A percentile compares a stretch with the other conserved stretches of the same genome.
phyloP scores from a whole-genome alignment of 2,113 vertebrate species.

The Psittacara wagleri region DNA sequence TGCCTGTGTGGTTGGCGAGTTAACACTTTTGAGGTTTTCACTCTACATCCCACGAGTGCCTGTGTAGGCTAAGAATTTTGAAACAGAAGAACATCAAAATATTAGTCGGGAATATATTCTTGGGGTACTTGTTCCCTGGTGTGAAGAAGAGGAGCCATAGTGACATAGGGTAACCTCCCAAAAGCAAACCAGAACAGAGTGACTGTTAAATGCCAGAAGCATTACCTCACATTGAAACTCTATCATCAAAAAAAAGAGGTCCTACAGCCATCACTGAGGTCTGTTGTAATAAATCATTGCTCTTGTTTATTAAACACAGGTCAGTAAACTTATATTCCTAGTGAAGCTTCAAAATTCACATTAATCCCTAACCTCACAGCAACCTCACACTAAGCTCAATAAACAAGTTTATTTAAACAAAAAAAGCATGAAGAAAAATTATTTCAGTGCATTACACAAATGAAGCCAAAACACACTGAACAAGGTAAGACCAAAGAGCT shows the following conservation, averaged over 20 bases:
- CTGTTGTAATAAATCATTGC: constrained; percentile 49
- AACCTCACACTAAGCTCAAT: background rate
- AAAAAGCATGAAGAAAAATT: background rate
- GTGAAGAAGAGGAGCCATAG: background rate
- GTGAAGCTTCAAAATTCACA: constrained; percentile 1
- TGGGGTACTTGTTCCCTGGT: background rate
- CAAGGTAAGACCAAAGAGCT: background rate
- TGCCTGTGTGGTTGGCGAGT: background rate
- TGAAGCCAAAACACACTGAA: background rate
- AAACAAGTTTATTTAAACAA: constrained; percentile 18
- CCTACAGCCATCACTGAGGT: background rate
- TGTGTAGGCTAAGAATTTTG: background rate
- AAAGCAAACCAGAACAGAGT: background rate
- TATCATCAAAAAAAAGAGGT: background rate
- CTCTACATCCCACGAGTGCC: background rate
- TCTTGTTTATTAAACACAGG: constrained; percentile 59
- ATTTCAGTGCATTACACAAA: background rate
- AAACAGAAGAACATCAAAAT: constrained; percentile 37
- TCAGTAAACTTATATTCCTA: constrained; percentile 34
- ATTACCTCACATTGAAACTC: constrained; percentile 30
- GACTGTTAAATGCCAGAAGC: constrained; percentile 23
- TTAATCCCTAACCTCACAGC: background rate
- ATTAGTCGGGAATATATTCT: constrained; percentile 45
- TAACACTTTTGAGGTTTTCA: background rate
- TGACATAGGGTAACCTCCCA: constrained; percentile 20